A percentile compares a stretch with the other conserved stretches of the same genome.
Evolutionary conservation across 2,113 vertebrate genomes (phyloP).

Genomic region (cat (Felis catus)): F.catus_Fca126_mat1.0 CM031420.1:69213501-69214000

Average conservation of each 20-base stretch:
- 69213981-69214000: background rate
- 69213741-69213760: background rate
- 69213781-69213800: background rate
- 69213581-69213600: background rate
- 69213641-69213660: background rate
- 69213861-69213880: background rate
- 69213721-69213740: background rate
- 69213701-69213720: background rate
- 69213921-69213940: background rate
- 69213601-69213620: background rate
- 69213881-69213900: background rate
- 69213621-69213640: background rate
- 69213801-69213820: background rate
- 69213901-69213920: background rate
- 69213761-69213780: background rate
- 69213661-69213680: background rate
- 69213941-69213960: background rate
- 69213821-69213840: background rate
- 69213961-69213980: background rate
- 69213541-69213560: background rate
- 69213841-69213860: background rate
- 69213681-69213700: background rate
- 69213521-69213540: background rate
- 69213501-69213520: background rate
- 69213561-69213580: background rate